Base-by-base conservation (phyloP, 2,113 vertebrate genomes). In the Ochotona curzoniae region DNA sequence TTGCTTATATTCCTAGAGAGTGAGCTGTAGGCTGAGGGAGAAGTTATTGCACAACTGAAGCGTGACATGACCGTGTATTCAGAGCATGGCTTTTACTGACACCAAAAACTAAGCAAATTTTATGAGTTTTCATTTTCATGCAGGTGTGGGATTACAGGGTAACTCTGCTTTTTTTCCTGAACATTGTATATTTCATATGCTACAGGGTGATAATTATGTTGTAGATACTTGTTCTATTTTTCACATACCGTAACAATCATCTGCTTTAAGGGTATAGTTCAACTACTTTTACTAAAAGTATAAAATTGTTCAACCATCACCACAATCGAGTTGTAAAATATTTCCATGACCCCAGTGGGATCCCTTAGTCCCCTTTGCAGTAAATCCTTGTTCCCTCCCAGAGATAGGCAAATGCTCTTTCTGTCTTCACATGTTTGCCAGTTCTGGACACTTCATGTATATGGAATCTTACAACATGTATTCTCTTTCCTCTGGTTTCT, bases 231-330 rank as follows among this genome's bases (percentile, higher is more conserved):
- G 63, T 93, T 89, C 63, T 89, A 63, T 64, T 91, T 93, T 94
- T 86, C 57, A 92, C 35, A 83, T 79, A 73, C 28, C 23, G 25
- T 76, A 78, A 94, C 57, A 76, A 21, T n/a, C 71, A 95, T 76
- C 54, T 92, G 61, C 38, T 91, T 95, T 76, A 90, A 85, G 66
- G 69, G 51, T 60, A 83, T 64, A 91, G 60, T 86, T 89, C 80
- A 89, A 82, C 61, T 51, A 76, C 54, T 67, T 90, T 95, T 87
- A 76, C 47, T 84, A 78, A 93, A 84, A 91, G 87, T 86, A 82
- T 71, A 38, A 30, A 91, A 90, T 57, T 95, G 61, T 93, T 91
- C 63, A 87, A 64, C 63, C 32, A 91, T 87, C 28, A 64, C 66
- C 47, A 90, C 84, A 78, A 87, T 81, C n/a, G 47, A 71, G 75